Evolutionary conservation across 2,888 invertebrate genomes (phyloP).

Genomic region (Cosmopolites sordidus): DNA sequence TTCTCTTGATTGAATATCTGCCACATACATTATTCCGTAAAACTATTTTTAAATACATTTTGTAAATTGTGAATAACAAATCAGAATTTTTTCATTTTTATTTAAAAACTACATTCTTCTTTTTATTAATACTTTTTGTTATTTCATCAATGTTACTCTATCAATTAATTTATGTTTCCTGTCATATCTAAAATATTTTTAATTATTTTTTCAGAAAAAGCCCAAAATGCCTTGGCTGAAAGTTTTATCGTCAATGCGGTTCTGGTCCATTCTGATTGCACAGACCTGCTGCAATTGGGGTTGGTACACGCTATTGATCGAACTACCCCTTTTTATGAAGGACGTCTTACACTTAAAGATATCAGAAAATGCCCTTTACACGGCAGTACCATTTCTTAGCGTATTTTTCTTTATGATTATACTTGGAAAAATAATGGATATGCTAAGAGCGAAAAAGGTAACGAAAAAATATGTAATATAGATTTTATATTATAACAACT

Average conservation of each 20-base stretch:
- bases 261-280: background rate
- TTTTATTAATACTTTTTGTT: no score
- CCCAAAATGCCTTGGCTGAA: background rate
- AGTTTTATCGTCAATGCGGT: background rate
- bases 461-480: no score
- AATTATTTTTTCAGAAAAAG: background rate
- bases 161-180: no score
- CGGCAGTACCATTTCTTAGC: background rate
- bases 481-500: no score
- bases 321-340: background rate
- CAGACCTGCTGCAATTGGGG: background rate
- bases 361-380: background rate
- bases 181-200: no score
- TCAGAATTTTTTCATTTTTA: no score
- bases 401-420: background rate
- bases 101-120: no score
- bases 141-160: no score
- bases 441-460: background rate
- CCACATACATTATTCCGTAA: no score
- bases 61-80: no score
- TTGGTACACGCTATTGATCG: background rate
- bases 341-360: background rate
- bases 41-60: no score
- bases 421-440: background rate
- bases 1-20: no score